Evolutionary conservation across 1,140 invertebrate genomes (phyloP), one percentile per base, ranked within the genome.

Genomic region (Diuraphis noxia): DNA sequence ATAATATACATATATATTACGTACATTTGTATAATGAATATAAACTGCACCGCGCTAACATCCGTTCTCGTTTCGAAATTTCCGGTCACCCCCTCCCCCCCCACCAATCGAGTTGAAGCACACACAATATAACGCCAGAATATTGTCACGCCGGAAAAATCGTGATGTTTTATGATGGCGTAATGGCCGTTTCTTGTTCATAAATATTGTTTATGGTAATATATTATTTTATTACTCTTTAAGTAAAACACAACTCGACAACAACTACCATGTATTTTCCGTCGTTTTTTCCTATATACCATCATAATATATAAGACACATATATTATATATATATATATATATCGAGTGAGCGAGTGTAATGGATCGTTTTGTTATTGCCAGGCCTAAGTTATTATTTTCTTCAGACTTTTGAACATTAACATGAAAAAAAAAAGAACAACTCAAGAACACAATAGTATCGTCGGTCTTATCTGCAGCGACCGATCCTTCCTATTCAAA

Each of bases 151-250:
- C 38, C 41, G 41, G 63, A 49, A 46, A 41, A 63, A 88, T 41
- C 41, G 87, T 41, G 63, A 81, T 34, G 38, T 90, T 90, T 90
- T 79, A 77, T n/a, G 88, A 79, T n/a, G 63, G 21, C 30, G 30
- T 90, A 90, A 90, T 90, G 88, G 88, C 41, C 88, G 72, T 90
- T 52, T 79, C 88, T 77, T 25, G 88, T 90, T 77, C 88, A 90
- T 90, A 90, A 90, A 90, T 90, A 90, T 90, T 79, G 88, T 90
- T 77, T 90, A 90, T 90, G 88, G n/a, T 90, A 79, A 90, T 77
- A 88, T 19, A 52, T 46, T 86, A 41, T 86, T 86, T 86, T 86
- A 86, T 86, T 52, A 36, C 34, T 49, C 43, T 86, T 49, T 52
- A 38, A 86, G 85, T 86, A 86, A 86, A 86, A 86, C 85, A 86